Conservation (phyloP, 2,888 invertebrate genomes). For the Aspidiotus rigidus region DNA sequence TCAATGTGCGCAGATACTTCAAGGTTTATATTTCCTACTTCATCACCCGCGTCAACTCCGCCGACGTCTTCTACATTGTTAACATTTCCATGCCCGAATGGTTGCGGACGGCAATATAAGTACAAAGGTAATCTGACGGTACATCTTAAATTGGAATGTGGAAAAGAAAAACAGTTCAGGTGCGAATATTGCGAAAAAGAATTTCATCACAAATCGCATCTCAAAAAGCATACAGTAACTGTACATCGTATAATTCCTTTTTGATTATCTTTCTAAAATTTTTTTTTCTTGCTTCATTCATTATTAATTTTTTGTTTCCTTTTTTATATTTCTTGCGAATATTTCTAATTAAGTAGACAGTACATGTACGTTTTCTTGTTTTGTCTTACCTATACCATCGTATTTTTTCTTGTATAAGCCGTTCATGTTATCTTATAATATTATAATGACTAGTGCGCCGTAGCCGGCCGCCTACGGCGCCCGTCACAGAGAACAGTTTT, state of each 20-base stretch:
- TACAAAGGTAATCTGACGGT: conserved; percentile 34
- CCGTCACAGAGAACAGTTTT: no score
- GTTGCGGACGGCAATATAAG: conserved; percentile 36
- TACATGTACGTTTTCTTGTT: not conserved
- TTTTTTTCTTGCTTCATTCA: not conserved
- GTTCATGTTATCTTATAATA: no score
- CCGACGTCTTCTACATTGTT: not conserved
- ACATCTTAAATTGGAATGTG: conserved; percentile 47
- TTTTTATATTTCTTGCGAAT: not conserved
- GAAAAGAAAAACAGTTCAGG: conserved; percentile 36
- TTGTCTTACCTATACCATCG: not conserved
- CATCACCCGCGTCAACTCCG: not conserved
- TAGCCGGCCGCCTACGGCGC: no score
- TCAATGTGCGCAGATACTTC: no score
- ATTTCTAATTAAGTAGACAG: not conserved
- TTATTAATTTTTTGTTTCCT: not conserved
- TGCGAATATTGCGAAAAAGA: conserved; percentile 30
- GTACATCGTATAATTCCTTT: conserved; percentile 11
- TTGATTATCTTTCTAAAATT: no score
- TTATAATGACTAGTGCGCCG: no score
- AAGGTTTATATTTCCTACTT: no score
- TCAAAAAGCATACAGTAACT: conserved; percentile 23
- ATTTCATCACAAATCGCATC: conserved; percentile 21
- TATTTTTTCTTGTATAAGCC: no score
- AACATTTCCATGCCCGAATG: conserved; percentile 31